These are phyloP conservation scores for Acanthoscelides obtectus DNA, from an alignment of 2,888 invertebrate species.

Conservation along the genomic window DNA sequence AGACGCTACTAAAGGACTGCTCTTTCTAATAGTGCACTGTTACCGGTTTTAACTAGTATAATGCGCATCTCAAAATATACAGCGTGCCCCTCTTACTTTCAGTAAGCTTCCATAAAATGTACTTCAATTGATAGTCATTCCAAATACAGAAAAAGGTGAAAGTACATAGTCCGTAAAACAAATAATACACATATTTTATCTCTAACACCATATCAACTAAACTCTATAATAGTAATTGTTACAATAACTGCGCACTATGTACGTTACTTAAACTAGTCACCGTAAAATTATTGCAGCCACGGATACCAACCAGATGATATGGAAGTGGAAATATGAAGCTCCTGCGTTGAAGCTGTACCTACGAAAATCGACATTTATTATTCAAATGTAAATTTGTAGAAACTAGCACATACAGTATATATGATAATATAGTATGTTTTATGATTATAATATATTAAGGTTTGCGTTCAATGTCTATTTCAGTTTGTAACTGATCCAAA, in stretches of 20 bases:
- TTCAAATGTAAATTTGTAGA: too few relatives aligned
- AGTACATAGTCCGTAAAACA: neutral
- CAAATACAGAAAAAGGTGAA: neutral
- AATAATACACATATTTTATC: neutral
- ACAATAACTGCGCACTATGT: neutral
- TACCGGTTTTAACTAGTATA: too few relatives aligned
- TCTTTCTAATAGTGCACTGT: neutral
- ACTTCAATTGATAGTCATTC: neutral
- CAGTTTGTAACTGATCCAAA: too few relatives aligned
- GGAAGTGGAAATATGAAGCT: neutral
- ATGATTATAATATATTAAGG: too few relatives aligned
- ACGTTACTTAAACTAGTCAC: neutral
- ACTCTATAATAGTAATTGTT: neutral
- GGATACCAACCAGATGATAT: neutral
- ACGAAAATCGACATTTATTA: neutral
- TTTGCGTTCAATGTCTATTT: too few relatives aligned
- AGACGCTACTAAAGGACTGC: neutral
- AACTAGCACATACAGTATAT: too few relatives aligned
- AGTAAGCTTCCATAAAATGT: neutral
- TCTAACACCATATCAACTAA: neutral
- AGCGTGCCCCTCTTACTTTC: neutral
- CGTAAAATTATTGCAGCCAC: neutral
- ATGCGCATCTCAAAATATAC: too few relatives aligned
- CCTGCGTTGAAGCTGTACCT: neutral
- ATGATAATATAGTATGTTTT: too few relatives aligned